Evolutionary conservation across 2,888 invertebrate species (phyloP).

Genomic region (Volucella bombylans): DNA sequence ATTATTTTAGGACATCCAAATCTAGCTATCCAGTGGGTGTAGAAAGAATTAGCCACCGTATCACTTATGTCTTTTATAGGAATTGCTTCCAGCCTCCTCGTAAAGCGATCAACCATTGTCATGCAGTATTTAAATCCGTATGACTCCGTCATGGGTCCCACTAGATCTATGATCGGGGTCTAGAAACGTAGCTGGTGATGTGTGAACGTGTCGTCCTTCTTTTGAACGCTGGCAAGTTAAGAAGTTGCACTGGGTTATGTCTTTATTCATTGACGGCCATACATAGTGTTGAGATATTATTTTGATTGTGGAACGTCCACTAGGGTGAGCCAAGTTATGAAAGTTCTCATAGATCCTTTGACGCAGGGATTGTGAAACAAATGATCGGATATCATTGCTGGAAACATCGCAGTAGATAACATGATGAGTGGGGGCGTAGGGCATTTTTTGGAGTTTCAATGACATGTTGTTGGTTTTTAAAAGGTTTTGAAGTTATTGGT

Average conservation of each 20-base stretch:
- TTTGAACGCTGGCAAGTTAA: no score
- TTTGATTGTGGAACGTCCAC: conserved; percentile 3
- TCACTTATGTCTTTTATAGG: conserved; percentile 8
- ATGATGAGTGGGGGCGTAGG: not conserved
- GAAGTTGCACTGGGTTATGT: no score
- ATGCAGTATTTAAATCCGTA: no score
- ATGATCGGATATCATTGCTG: conserved; percentile 19
- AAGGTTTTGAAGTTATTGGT: conserved; percentile 9
- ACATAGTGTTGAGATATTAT: not conserved
- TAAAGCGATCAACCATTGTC: not conserved
- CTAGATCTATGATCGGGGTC: no score
- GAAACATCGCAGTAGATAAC: conserved; percentile 33
- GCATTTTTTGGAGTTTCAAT: conserved; percentile 18
- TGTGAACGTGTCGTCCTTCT: no score
- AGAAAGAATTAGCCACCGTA: conserved; percentile 17
- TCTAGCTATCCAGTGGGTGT: not conserved
- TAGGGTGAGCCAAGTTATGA: conserved; percentile 10
- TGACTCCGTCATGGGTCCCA: no score
- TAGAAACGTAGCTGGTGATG: no score
- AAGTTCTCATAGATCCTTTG: not conserved
- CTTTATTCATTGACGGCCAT: no score
- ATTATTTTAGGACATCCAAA: no score
- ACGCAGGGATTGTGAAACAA: conserved; percentile 9
- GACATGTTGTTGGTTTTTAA: conserved; percentile 7
- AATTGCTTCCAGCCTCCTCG: not conserved